Evolutionary conservation across 1,140 invertebrate genomes (phyloP), one percentile per base, ranked within the genome.

Genomic region (Papilio xuthus): DNA sequence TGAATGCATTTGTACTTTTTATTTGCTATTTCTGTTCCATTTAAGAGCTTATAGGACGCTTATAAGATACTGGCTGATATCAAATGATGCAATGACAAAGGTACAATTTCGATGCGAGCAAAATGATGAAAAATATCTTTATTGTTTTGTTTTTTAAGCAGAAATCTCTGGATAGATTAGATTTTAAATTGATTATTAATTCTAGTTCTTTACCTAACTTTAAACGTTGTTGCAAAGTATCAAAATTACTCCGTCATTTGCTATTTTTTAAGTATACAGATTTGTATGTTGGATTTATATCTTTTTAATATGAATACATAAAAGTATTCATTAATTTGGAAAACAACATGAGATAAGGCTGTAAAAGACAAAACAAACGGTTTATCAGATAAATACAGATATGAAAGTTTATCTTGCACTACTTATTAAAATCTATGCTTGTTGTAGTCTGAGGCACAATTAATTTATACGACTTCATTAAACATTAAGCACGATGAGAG

Each of bases 381-480:
- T 67, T 67, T 67, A 67, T 67, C 60, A 67, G 60, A 67, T 67
- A 67, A 67, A 18, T 15, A 18, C 0, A 32, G 60, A 67, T 67
- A 67, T 23, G 23, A 28, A 28, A 67, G 12, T 67, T 32, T 28
- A 67, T 67, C 60, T 1, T 28, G 60, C 3, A 67, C 60, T 67
- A 67, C 26, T 67, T 67, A 67, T 67, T 67, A 15, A 67, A 32
- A 67, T 67, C 26, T 32, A 67, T 12, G 13, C 6, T 32, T 67
- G 60, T 67, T 32, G 9, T 63, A 20, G 18, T 8, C 18, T 8
- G 18, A 53, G n/a, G 50, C 1, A 8, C 18, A 20, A n/a, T 53
- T 53, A 53, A n/a, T n/a, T 18, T n/a, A 53, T 53, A 4, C 4
- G 7, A 37, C 32, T 53, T 53, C 4, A 44, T 44, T 44, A 44